Evolutionary conservation across 1,140 invertebrate species (phyloP), one percentile per base, ranked within the genome.

Genomic region (Sitophilus oryzae): DNA sequence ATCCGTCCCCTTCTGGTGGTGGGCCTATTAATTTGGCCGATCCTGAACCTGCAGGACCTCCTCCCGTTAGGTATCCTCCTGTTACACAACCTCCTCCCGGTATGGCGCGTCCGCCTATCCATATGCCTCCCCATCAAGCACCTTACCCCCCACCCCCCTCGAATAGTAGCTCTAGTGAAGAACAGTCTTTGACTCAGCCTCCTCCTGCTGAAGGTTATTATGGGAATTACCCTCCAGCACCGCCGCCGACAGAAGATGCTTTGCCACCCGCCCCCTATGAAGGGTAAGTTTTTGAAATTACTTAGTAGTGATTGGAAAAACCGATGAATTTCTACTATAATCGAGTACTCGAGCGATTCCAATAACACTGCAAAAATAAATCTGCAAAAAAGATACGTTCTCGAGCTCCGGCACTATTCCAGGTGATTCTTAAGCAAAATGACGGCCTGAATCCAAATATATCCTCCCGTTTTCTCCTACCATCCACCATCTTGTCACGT

Each of bases 161-260:
- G 34, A 10, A 25, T 19, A 36, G 34, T 37, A 35, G 40, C 20
- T 35, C 52, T 19, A 46, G 25, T 1, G 18, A 38, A 20, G 38
- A 20, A 21, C 41, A 74, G 4, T 71, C 73, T 3, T 68, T 67
- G 8, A 34, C 25, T 11, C 15, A 15, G n/a, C 30, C 30, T 19
- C 65, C 72, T 0, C 69, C 73, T 11, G 75, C 75, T 56, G 75
- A 55, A 35, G 37, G 74, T 52, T 76, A 76, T 46, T 77, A 75
- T 56, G 74, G 73, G 34, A 71, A 70, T n/a, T 77, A 76, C 56
- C 72, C 75, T 6, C 69, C 74, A 10, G n/a, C n/a, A n/a, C 72
- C 74, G 1, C 67, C 72, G 0, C 67, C 74, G 59, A 63, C 69
- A 3, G 72, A 74, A 22, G 72, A 72, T 4, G 72, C 73, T 34